phyloP scores from a whole-genome alignment of 2,113 vertebrate genomes.

The Actenoides lindsayi region DNA sequence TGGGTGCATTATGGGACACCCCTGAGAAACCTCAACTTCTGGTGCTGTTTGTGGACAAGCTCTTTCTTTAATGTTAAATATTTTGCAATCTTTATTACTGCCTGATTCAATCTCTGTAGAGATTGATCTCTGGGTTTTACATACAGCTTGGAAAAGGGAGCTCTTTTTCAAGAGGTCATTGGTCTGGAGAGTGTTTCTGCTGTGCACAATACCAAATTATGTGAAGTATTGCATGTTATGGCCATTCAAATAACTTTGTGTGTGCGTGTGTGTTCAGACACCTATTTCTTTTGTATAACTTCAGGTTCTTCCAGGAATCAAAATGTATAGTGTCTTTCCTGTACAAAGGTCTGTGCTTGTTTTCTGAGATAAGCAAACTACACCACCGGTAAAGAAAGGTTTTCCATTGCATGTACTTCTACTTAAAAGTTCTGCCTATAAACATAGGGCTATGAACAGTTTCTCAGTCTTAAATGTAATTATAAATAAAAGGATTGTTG shows the following conservation, averaged over 20 bases:
- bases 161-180: background rate
- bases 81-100: background rate
- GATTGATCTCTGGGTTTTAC: background rate
- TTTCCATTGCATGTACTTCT: background rate
- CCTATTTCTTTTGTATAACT: background rate
- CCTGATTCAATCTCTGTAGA: background rate
- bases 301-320: background rate
- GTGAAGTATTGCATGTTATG: no score
- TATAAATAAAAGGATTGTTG: background rate
- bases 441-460: background rate
- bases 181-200: background rate
- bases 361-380: background rate
- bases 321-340: rapidly evolving
- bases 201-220: background rate
- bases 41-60: background rate
- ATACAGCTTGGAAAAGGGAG: background rate
- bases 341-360: rapidly evolving
- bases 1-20: rapidly evolving
- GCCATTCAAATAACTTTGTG: rapidly evolving
- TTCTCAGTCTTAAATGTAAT: background rate
- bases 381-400: background rate
- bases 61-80: background rate
- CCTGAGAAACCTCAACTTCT: background rate
- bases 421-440: background rate
- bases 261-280: background rate